These are phyloP conservation scores for Amphilophus citrinellus DNA, from an alignment of 2,113 vertebrate species.

Conservation along the genomic window DNA sequence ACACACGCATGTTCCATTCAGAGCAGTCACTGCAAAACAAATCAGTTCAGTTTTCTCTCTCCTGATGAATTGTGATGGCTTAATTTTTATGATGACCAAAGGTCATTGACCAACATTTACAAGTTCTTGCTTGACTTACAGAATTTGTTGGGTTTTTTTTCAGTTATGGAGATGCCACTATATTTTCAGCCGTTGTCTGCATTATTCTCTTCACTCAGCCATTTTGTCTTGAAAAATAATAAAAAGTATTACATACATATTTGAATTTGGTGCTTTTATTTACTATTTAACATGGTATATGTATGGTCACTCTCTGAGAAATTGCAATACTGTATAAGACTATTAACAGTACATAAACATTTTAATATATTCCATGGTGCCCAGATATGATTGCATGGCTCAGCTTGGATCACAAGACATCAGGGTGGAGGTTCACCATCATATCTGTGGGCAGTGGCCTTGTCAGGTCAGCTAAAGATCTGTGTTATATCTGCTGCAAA, in stretches of 20 bases:
- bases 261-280: conserved; percentile 50
- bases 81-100: conserved; percentile 89
- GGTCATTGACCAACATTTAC: conserved; percentile 91
- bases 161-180: conserved; percentile 92
- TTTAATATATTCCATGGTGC: neutral
- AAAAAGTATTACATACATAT: conserved; percentile 79
- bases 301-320: neutral
- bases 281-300: neutral
- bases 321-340: neutral
- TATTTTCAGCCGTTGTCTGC: conserved; percentile 91
- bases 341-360: neutral
- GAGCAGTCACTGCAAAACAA: conserved; percentile 87
- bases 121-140: conserved; percentile 79
- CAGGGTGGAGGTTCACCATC: conserved; percentile 38
- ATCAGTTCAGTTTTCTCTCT: conserved; percentile 88
- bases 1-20: conserved; percentile 88
- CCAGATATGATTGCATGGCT: conserved; percentile 45
- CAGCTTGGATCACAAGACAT: conserved; percentile 39
- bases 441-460: conserved; percentile 42
- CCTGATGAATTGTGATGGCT: conserved; percentile 75
- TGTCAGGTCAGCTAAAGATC: conserved; percentile 62
- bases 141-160: conserved; percentile 65
- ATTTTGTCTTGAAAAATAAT: conserved; percentile 90
- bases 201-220: conserved; percentile 99
- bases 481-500: conserved; percentile 62